Conservation (phyloP, 2,797 vertebrate species). For the Vespertilio murinus region DNA sequence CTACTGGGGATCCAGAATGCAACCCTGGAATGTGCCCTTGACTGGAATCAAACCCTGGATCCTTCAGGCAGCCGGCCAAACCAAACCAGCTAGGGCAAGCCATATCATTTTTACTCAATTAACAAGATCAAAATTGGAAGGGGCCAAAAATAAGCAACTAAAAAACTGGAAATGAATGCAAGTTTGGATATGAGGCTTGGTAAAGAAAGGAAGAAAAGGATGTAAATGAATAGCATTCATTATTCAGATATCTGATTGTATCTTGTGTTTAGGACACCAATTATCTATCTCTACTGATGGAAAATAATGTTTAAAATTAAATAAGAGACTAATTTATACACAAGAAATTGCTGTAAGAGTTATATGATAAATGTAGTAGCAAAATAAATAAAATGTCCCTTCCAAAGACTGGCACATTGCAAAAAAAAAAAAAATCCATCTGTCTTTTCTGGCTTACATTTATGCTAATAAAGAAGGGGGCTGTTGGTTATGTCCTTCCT, state of each 20-base stretch:
- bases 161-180: not conserved
- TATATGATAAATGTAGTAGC: not conserved
- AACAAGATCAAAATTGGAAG: not conserved
- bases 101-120: conserved; percentile 50
- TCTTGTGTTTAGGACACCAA: not conserved
- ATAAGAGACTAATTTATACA: not conserved
- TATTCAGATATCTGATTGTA: not conserved
- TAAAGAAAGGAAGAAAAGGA: not conserved
- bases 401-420: not conserved
- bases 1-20: no score
- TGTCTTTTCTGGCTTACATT: not conserved
- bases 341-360: not conserved
- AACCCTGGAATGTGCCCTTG: no score
- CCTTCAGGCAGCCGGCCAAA: no score
- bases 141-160: not conserved
- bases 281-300: not conserved
- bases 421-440: not conserved
- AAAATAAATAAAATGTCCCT: not conserved
- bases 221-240: not conserved
- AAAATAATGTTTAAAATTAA: not conserved
- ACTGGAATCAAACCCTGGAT: no score
- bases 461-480: not conserved
- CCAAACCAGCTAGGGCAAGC: not conserved
- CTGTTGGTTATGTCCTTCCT: not conserved
- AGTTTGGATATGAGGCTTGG: not conserved